Percentiles rank a stretch among this genome's conserved stretches.
phyloP scores from a whole-genome alignment of 2,113 vertebrate species.

The Columba livia region DNA sequence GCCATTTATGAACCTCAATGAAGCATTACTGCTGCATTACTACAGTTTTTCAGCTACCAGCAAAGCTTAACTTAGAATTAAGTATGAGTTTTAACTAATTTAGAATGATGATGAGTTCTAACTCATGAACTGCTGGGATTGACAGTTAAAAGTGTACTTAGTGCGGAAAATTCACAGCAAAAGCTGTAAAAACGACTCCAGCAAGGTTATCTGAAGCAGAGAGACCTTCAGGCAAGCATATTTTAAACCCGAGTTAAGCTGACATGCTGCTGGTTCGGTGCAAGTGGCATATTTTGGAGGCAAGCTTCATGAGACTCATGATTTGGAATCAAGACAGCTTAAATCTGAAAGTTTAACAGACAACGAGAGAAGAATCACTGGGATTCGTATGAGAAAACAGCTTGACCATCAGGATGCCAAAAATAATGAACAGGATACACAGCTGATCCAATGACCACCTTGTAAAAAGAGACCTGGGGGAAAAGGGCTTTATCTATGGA shows the following conservation, averaged over 20 bases:
- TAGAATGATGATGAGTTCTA: background rate
- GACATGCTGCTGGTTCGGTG: background rate
- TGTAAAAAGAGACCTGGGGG: background rate
- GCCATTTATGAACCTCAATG: background rate
- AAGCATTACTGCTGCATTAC: background rate
- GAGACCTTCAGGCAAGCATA: background rate
- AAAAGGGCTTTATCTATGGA: background rate
- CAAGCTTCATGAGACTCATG: background rate
- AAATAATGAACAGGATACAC: background rate
- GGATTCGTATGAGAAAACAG: background rate
- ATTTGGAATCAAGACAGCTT: background rate
- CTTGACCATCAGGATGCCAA: background rate
- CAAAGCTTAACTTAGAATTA: background rate
- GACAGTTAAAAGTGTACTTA: background rate
- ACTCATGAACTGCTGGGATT: background rate
- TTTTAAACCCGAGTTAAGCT: background rate
- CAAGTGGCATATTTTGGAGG: background rate
- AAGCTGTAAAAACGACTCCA: background rate
- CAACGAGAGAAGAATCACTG: background rate
- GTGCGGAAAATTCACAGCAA: background rate
- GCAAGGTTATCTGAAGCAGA: background rate
- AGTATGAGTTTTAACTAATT: background rate
- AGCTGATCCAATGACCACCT: background rate
- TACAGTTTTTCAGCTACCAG: background rate
- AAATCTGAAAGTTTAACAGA: background rate